Percentiles rank a stretch among this genome's conserved stretches.
Conservation (phyloP, 2,888 invertebrate species). For the Tortricodes alternella region DNA sequence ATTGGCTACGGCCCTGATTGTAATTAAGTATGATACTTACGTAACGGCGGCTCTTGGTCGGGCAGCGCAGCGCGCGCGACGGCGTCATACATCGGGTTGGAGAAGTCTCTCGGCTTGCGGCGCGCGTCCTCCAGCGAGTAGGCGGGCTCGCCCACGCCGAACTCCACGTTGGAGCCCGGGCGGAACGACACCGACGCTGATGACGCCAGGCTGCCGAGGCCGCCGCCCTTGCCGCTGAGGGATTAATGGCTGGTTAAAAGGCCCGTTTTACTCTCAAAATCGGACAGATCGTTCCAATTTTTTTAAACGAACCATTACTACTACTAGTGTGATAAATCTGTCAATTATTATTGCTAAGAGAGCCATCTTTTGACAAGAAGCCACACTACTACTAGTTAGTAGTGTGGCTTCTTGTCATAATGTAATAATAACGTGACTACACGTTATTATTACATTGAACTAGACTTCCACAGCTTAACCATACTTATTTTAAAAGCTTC, state of each 20-base stretch:
- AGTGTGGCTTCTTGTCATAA: too few relatives aligned
- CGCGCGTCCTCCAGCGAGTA: constrained; percentile 88
- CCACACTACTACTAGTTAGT: too few relatives aligned
- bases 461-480: too few relatives aligned
- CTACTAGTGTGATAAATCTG: too few relatives aligned
- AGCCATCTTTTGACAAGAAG: too few relatives aligned
- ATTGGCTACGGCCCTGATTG: neutral
- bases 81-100: constrained; percentile 99
- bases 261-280: too few relatives aligned
- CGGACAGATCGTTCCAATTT: too few relatives aligned
- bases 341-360: too few relatives aligned
- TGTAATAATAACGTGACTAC: too few relatives aligned
- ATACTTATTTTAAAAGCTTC: too few relatives aligned
- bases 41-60: constrained; percentile 57
- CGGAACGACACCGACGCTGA: constrained; percentile 97
- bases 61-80: constrained; percentile 84
- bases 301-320: too few relatives aligned
- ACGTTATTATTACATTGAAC: too few relatives aligned
- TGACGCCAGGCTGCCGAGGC: constrained; percentile 89
- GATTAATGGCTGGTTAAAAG: neutral
- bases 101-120: constrained; percentile 94
- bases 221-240: constrained; percentile 89
- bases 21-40: constrained; percentile 46
- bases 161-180: constrained; percentile 96
- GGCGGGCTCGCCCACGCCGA: constrained; percentile 87